A percentile compares a stretch with the other conserved stretches of the same genome.
Evolutionary conservation across 2,113 vertebrate genomes (phyloP).

Genomic region (Pyxicephalus adspersus): DNA sequence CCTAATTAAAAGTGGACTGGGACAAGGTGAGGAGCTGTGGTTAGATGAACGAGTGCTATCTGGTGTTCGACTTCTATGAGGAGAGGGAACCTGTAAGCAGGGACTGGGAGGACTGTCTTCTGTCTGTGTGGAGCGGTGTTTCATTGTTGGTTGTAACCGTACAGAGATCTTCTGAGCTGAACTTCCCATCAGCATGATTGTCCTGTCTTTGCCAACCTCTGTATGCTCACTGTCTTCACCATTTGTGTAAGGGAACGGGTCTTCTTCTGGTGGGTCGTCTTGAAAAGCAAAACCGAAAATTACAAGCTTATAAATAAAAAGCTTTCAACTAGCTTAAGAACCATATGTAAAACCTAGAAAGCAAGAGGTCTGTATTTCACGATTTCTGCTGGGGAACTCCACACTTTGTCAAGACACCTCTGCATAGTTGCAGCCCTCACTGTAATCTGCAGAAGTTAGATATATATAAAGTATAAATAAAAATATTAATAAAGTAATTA

Average conservation of each 20-base stretch:
- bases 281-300: neutral
- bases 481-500: no score
- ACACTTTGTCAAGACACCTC: no score
- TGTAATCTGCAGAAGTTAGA: no score
- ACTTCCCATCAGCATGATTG: slow-evolving; percentile 80
- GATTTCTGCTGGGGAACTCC: no score
- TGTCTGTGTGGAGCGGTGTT: slow-evolving; percentile 87
- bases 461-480: no score
- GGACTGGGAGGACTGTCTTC: slow-evolving; percentile 65
- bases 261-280: slow-evolving; percentile 77
- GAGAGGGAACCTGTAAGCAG: slow-evolving; percentile 60
- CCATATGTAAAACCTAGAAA: no score
- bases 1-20: slow-evolving; percentile 83
- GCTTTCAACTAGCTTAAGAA: no score
- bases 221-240: slow-evolving; percentile 72
- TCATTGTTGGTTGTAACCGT: slow-evolving; percentile 69
- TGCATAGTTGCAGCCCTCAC: no score
- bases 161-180: slow-evolving; percentile 75
- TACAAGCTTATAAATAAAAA: no score
- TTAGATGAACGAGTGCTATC: slow-evolving; percentile 69
- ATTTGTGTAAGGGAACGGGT: slow-evolving; percentile 76
- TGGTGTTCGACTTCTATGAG: slow-evolving; percentile 54
- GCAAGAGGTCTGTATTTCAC: no score
- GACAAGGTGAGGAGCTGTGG: slow-evolving; percentile 70
- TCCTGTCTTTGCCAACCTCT: slow-evolving; percentile 80